phyloP scores from a whole-genome alignment of 2,888 invertebrate genomes.

The Drosophila algonquin region DNA sequence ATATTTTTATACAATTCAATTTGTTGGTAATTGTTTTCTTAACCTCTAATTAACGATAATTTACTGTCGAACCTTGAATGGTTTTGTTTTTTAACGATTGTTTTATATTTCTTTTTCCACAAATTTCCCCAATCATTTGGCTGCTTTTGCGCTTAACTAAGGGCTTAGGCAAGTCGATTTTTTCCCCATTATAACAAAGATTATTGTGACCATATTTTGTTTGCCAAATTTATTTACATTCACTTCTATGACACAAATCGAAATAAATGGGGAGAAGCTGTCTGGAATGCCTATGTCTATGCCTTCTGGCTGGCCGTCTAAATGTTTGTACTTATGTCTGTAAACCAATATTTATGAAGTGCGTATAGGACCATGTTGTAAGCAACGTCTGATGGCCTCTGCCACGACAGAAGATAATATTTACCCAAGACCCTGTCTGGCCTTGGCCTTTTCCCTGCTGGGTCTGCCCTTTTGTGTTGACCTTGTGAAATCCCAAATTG shows the following conservation, averaged over 20 bases:
- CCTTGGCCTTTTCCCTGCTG: constrained; percentile 3
- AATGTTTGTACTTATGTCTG: constrained; percentile 3
- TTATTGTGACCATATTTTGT: constrained; percentile 46
- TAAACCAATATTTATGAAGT: constrained; percentile 42
- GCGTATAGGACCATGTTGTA: neutral
- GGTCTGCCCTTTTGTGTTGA: too few relatives aligned
- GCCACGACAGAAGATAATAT: constrained; percentile 26
- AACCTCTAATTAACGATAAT: too few relatives aligned
- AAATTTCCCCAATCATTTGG: too few relatives aligned
- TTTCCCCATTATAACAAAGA: constrained; percentile 41
- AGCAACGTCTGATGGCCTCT: constrained; percentile 9
- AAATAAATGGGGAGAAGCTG: neutral
- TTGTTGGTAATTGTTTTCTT: too few relatives aligned
- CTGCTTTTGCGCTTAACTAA: too few relatives aligned
- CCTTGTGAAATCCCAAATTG: neutral
- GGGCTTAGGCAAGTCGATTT: constrained; percentile 10
- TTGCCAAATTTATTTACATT: constrained; percentile 58
- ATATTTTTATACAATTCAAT: neutral
- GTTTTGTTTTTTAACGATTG: too few relatives aligned
- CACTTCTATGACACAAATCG: constrained; percentile 27
- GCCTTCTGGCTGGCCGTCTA: neutral
- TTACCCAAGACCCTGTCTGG: constrained; percentile 25
- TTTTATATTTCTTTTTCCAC: too few relatives aligned
- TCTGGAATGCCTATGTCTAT: neutral
- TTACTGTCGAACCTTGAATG: too few relatives aligned